Base-by-base conservation (phyloP, 1,140 invertebrate species). In the Brachystomella parvula region DNA sequence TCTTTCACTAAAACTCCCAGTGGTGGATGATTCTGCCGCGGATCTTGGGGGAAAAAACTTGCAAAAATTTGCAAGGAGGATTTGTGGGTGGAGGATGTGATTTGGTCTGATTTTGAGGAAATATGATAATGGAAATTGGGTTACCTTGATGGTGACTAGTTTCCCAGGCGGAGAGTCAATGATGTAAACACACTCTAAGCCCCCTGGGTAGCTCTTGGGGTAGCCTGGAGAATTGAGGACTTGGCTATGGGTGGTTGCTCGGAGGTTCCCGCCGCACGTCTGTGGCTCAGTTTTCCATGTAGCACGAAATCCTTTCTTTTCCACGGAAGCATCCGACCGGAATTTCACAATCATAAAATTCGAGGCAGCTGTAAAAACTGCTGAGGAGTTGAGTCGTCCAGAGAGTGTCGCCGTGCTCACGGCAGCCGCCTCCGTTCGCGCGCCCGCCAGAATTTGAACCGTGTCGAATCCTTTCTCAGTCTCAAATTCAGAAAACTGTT, bases 331-430 rank as follows among this genome's bases (percentile, higher is more conserved):
- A 77, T 98, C 95, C 0, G 92, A 90, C 71, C 89, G 90, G 80
- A 98, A 98, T 78, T 95, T 96, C 67, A 98, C 86, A 65, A 96
- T 94, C 92, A 98, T 96, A 72, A 97, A 95, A 78, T 98, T 98
- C 19, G 92, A 94, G 21, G 92, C 94, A 0, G 94, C 95, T 2
- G 93, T 90, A 77, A 90, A 95, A 2, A 90, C 84, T 75, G 88
- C 88, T 65, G 84, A 88, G 47, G 87, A 85, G 76, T 92, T 87
- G 77, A 89, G 85, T 78, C 89, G 87, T 64, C 94, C 94, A 12
- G 94, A 96, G 6, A 98, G 78, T 0, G 92, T 95, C 0, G 90
- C 91, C 67, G 97, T 79, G 69, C 90, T 92, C 2, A 93, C 88
- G 19, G 92, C 89, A 72, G 94, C 91, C 65, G 96, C 90, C 80